Percentiles rank a stretch among this genome's conserved stretches.
These are phyloP conservation scores for Cuculus canorus DNA, from an alignment of 2,797 vertebrate genomes.

Conservation along the genomic window DNA sequence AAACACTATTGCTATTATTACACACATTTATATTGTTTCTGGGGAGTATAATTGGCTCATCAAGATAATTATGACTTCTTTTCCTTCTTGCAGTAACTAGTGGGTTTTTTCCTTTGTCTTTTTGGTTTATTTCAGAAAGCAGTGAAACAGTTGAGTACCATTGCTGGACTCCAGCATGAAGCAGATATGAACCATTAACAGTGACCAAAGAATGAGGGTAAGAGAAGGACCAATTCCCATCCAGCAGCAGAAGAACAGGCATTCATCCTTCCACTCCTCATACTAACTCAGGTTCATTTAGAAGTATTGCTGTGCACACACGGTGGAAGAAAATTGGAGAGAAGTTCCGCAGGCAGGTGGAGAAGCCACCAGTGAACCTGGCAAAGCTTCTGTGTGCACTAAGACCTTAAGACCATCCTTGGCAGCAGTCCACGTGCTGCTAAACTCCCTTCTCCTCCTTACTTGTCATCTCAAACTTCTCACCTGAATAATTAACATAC, in stretches of 20 bases:
- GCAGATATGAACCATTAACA: not conserved
- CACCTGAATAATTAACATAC: fast-evolving
- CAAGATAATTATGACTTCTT: not conserved
- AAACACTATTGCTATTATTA: not conserved
- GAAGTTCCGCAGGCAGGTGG: not conserved
- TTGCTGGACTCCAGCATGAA: not conserved
- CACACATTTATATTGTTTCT: not conserved
- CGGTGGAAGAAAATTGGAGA: not conserved
- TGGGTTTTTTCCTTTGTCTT: not conserved
- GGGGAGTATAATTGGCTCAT: not conserved
- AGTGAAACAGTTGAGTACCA: not conserved
- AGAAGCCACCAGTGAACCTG: not conserved
- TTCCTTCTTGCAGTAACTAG: not conserved
- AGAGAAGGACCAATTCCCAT: not conserved
- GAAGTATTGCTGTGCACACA: not conserved
- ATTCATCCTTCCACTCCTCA: not conserved
- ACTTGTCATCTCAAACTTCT: not conserved
- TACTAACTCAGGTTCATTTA: not conserved
- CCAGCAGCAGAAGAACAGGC: not conserved
- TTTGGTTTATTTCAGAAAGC: not conserved
- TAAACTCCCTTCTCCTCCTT: not conserved
- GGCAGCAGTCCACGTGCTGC: not conserved
- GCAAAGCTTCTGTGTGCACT: not conserved
- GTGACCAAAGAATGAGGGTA: not conserved
- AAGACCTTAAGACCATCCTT: not conserved